A percentile compares a stretch with the other conserved stretches of the same genome.
Evolutionary conservation across 2,888 invertebrate genomes (phyloP).

Genomic region (Sussaba pulchella): DNA sequence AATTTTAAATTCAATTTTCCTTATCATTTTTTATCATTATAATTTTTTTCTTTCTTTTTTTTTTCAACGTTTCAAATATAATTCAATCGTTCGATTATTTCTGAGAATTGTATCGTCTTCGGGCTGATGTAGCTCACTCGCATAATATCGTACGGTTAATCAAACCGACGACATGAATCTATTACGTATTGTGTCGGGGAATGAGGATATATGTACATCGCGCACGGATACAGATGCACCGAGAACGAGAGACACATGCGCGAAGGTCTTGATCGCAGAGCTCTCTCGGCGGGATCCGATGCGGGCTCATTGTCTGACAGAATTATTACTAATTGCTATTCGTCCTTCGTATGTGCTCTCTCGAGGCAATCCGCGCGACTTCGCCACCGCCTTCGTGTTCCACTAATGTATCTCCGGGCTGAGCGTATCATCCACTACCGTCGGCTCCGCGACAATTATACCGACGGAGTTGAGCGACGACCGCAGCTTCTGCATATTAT

Average conservation of each 20-base stretch:
- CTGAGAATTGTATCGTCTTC: background rate
- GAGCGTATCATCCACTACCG: constrained; percentile 19
- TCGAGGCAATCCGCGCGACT: constrained; percentile 53
- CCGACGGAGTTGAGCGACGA: constrained; percentile 31
- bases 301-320: constrained; percentile 78
- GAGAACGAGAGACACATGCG: constrained; percentile 39
- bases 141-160: constrained; percentile 67
- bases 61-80: background rate
- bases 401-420: constrained; percentile 46
- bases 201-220: constrained; percentile 22
- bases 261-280: constrained; percentile 42
- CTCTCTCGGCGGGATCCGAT: constrained; percentile 72
- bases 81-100: background rate
- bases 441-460: constrained; percentile 25
- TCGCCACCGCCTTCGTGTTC: constrained; percentile 59
- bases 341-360: constrained; percentile 76
- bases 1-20: too few species aligned
- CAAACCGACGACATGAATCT: constrained; percentile 69
- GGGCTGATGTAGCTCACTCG: constrained; percentile 36
- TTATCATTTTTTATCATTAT: background rate
- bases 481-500: constrained; percentile 61
- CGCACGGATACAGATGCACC: constrained; percentile 7
- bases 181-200: constrained; percentile 63
- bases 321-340: constrained; percentile 80
- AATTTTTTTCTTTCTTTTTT: background rate